phyloP scores from a whole-genome alignment of 2,113 vertebrate genomes.

The Brienomyrus longianalis region DNA sequence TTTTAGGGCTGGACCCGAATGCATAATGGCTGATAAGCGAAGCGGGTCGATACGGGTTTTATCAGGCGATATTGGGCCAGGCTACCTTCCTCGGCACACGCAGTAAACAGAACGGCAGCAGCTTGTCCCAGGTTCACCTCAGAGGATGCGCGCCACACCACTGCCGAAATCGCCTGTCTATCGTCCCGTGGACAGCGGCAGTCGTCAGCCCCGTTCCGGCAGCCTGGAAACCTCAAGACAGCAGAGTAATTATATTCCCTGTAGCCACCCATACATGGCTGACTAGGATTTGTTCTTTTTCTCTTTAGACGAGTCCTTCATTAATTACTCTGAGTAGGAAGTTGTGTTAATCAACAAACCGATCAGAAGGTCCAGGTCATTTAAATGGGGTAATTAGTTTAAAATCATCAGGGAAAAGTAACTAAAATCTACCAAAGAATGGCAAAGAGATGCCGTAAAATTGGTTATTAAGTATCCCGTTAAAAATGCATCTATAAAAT shows the following conservation, averaged over 20 bases:
- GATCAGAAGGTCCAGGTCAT: background rate
- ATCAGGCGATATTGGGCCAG: slow-evolving; percentile 51
- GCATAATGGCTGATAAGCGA: slow-evolving; percentile 51
- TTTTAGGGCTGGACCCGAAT: slow-evolving; percentile 52
- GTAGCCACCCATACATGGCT: background rate
- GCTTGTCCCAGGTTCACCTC: slow-evolving; percentile 57
- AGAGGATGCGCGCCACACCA: slow-evolving; percentile 46
- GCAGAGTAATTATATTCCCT: slow-evolving; percentile 53
- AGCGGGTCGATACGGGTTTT: slow-evolving; percentile 54
- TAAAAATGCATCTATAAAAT: background rate
- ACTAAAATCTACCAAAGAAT: background rate
- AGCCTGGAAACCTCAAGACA: slow-evolving; percentile 23
- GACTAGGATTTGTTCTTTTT: background rate
- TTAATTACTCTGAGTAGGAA: slow-evolving; percentile 33
- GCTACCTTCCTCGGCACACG: slow-evolving; percentile 42
- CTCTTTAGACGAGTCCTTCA: background rate
- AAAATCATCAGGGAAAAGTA: background rate
- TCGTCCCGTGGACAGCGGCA: slow-evolving; percentile 24
- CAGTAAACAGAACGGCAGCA: slow-evolving; percentile 50
- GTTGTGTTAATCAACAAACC: slow-evolving; percentile 10
- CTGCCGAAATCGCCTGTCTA: slow-evolving; percentile 50
- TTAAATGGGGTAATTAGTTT: background rate
- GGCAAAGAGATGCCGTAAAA: background rate
- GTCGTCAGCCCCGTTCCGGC: background rate
- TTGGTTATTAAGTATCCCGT: background rate